Evolutionary conservation across 2,113 vertebrate species (phyloP), one percentile per base, ranked within the genome.

Genomic region (Carettochelys insculpta): DNA sequence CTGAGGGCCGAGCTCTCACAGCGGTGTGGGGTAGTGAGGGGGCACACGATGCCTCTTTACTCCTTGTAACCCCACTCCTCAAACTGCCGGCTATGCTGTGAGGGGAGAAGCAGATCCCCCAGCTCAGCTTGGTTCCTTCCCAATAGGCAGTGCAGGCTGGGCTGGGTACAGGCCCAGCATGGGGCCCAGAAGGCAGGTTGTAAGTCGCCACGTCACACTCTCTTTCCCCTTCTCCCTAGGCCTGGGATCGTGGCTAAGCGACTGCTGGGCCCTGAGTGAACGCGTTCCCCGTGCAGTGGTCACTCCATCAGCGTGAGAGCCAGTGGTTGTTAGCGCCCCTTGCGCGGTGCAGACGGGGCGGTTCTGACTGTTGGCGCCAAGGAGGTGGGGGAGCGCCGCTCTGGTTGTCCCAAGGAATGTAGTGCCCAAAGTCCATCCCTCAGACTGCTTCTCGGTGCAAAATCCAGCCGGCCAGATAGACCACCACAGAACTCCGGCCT

Each of bases 321-420:
- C 71, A 75, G 43, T 43, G 12, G 71, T 75, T 45, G 41, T 4
- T 14, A 75, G 71, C 20, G 71, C 24, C 71, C 24, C 71, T 27
- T 4, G 12, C 19, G 12, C 24, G 12, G 38, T 45, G 45, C 24
- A 65, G 61, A 22, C 34, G 19, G 3, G 19, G 34, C 12, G 41
- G 24, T 29, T 27, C 38, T 45, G 71, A 75, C 45, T 45, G 41
- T 27, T 27, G 14, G 41, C 7, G 27, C 71, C 25, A 25, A 75
- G 43, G 24, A 45, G 0, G 0, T 79, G 91, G 5, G 16, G 52
- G 47, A 43, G 52, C 52, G 54, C 31, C 50, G 31, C 52, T 31
- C 22, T 79, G 9, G 52, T 13, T 17, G n/a, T 86, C 75, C 48
- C 56, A 47, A n/a, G 79, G n/a, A 4, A 9, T 41, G 50, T 51